Base-by-base conservation (phyloP, 2,888 invertebrate genomes). In the Drosophila lacicola region DNA sequence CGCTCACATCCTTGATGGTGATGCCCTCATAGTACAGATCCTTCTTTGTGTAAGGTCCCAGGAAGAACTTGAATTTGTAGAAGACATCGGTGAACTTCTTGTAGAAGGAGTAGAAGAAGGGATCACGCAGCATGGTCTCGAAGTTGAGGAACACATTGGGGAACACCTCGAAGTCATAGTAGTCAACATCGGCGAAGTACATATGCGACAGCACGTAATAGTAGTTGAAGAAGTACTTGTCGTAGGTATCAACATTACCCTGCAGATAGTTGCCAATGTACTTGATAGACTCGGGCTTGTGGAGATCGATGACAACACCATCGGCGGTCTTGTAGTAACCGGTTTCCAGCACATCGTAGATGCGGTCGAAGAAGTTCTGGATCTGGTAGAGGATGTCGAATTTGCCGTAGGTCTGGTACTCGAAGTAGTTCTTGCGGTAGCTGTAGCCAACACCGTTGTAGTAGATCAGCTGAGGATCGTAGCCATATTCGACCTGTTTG, bases 81-180 rank as follows among this genome's bases (percentile, higher is more conserved):
- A 95, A 93, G 49, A 93, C 93, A 65, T 94, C 91, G 49, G 94
- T 87, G 70, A 95, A 93, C 64, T 94, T 94, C 91, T 95, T 95
- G 90, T 95, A 95, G 66, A 96, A 92, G 75, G 94, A 94, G 91
- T 95, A 96, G 94, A 95, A 96, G 47, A 95, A 93, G 21, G 96
- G 96, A 90, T 96, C 96, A 73, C 96, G 95, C 74, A 95, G 92
- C 80, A 95, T 94, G 5, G 96, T 95, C 85, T 94, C 94, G 86
- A 94, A 95, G 73, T 93, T 93, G 82, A 95, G 94, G 74, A 95
- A 91, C 2, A 94, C 93, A 10, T 94, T 93, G n/a, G 95, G 85
- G 76, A 76, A 80, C 9, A 89, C 87, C 53, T 87, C 78, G 36
- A 36, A 55, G 47, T 89, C 82, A 14, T 72, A 46, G 74, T 79